These are phyloP conservation scores for Pelmatolapia mariae DNA, from an alignment of 2,113 vertebrate species.

Conservation along the genomic window DNA sequence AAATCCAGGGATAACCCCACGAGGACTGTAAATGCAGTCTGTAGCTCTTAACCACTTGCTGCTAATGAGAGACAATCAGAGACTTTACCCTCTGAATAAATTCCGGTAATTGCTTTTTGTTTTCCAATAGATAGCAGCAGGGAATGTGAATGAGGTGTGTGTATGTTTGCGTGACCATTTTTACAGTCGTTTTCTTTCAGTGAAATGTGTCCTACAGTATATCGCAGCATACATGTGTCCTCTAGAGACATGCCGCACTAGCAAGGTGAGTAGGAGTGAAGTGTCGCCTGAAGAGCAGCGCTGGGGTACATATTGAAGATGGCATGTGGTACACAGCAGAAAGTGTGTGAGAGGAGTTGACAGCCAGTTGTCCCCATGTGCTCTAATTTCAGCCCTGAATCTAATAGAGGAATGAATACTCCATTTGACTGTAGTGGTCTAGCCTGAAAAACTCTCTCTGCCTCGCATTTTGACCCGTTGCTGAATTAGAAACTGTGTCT, in stretches of 20 bases:
- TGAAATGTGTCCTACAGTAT: not conserved
- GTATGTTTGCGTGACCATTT: not conserved
- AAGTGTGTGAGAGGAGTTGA: slow-evolving; percentile 18
- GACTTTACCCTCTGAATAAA: slow-evolving; percentile 50
- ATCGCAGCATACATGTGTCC: not conserved
- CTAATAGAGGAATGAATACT: not conserved
- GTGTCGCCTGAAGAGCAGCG: not conserved
- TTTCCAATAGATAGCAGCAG: slow-evolving; percentile 34
- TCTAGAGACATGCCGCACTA: not conserved
- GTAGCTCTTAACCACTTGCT: slow-evolving; percentile 43
- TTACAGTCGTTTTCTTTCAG: not conserved
- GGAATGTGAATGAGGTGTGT: slow-evolving; percentile 31
- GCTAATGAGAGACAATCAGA: slow-evolving; percentile 59
- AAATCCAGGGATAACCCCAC: not conserved
- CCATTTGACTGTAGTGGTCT: not conserved
- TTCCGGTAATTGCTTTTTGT: slow-evolving; percentile 65
- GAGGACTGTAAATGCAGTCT: slow-evolving; percentile 21
- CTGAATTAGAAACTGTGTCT: not conserved
- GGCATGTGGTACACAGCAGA: not conserved
- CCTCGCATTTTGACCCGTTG: not conserved
- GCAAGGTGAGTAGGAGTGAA: slow-evolving; percentile 9
- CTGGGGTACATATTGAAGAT: slow-evolving; percentile 28
- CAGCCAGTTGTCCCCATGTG: slow-evolving; percentile 8
- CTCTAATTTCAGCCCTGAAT: not conserved
- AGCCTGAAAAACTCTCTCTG: not conserved